Evolutionary conservation across 2,797 vertebrate genomes (phyloP).

Genomic region (Anabas testudineus): DNA sequence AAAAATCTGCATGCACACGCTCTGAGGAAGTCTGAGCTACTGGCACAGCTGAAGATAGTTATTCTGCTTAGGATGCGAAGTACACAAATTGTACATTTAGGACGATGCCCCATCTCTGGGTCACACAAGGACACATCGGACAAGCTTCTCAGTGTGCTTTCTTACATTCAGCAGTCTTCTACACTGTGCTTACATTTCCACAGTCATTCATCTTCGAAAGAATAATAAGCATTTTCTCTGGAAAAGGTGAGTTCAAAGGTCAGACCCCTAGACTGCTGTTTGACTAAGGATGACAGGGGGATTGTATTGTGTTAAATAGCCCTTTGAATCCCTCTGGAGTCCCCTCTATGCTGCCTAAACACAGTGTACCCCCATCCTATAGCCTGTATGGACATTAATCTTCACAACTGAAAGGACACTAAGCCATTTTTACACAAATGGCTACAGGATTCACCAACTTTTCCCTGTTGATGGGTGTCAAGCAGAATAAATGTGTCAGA

Average conservation of each 20-base stretch:
- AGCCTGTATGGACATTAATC: neutral
- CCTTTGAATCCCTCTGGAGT: conserved; percentile 39
- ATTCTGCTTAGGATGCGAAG: neutral
- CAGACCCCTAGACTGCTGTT: conserved; percentile 49
- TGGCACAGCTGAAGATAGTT: too few species aligned
- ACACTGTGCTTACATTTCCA: neutral
- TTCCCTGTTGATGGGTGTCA: neutral
- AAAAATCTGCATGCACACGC: conserved; percentile 34
- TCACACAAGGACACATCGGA: conserved; percentile 40
- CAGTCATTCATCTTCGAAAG: neutral
- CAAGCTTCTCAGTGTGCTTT: neutral
- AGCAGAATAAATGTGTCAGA: neutral
- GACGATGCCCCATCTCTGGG: conserved; percentile 23
- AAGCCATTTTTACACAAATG: neutral
- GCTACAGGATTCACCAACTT: neutral
- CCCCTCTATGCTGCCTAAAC: neutral
- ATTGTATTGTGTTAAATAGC: conserved; percentile 45
- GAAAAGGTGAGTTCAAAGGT: conserved; percentile 64
- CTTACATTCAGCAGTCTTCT: conserved; percentile 1
- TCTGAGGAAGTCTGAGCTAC: neutral
- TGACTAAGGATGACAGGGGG: conserved; percentile 48
- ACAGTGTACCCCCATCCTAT: neutral
- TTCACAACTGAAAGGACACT: too few species aligned
- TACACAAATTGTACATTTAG: neutral
- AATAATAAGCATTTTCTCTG: conserved; percentile 25